Evolutionary conservation across 2,888 invertebrate genomes (phyloP).

Genomic region (Lasioglossum zephyrum): DNA sequence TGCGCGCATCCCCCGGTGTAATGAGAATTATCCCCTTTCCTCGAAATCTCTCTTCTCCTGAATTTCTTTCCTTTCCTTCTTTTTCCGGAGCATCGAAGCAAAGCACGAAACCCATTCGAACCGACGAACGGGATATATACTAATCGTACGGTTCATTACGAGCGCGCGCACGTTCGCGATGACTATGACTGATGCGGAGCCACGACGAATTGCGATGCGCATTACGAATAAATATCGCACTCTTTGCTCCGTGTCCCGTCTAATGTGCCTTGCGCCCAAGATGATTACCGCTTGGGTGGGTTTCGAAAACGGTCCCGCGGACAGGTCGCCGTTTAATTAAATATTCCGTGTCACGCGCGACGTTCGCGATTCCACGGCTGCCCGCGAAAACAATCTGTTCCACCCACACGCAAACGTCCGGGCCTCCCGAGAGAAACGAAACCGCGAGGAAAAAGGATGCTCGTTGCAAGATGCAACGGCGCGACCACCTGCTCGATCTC

Average conservation of each 20-base stretch:
- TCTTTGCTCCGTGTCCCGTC: slow-evolving; percentile 66
- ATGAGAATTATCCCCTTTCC: slow-evolving; percentile 71
- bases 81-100: not conserved
- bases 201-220: slow-evolving; percentile 73
- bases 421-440: not conserved
- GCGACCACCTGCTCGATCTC: slow-evolving; percentile 6
- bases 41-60: slow-evolving; percentile 40
- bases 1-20: slow-evolving; percentile 73
- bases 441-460: not conserved
- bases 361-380: slow-evolving; percentile 15
- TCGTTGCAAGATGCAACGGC: not conserved
- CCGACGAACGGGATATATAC: slow-evolving; percentile 69
- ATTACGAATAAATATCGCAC: slow-evolving; percentile 75
- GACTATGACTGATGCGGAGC: slow-evolving; percentile 73
- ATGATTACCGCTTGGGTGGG: slow-evolving; percentile 72
- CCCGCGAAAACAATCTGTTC: slow-evolving; percentile 10
- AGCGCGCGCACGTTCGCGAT: slow-evolving; percentile 67
- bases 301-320: slow-evolving; percentile 65
- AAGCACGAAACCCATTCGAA: slow-evolving; percentile 51
- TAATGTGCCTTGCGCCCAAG: slow-evolving; percentile 63
- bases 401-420: not conserved
- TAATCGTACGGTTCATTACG: slow-evolving; percentile 74
- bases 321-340: slow-evolving; percentile 63
- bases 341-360: slow-evolving; percentile 54
- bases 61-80: not conserved